These are phyloP conservation scores for Tupiocoris notatus DNA, from an alignment of 2,888 invertebrate species.

Conservation along the genomic window DNA sequence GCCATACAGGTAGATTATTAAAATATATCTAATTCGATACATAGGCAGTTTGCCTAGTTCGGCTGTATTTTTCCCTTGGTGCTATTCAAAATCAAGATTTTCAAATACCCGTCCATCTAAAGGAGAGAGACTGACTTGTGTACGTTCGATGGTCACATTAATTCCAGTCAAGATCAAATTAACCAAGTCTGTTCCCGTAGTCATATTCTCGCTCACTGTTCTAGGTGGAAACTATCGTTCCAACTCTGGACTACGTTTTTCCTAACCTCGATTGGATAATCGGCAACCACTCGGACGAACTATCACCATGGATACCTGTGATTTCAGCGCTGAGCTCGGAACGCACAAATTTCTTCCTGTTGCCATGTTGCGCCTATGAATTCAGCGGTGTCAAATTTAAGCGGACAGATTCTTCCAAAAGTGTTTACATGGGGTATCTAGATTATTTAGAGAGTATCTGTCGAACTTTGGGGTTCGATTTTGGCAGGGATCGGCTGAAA, in stretches of 20 bases:
- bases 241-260: slow-evolving; percentile 63
- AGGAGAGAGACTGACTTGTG: no score
- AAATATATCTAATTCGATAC: no score
- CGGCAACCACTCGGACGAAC: slow-evolving; percentile 97
- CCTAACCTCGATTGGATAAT: slow-evolving; percentile 87
- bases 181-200: no score
- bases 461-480: slow-evolving; percentile 70
- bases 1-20: no score
- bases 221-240: slow-evolving; percentile 67
- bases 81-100: no score
- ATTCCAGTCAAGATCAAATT: no score
- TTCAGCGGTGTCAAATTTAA: slow-evolving; percentile 84
- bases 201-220: no score
- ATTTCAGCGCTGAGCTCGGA: slow-evolving; percentile 77
- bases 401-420: slow-evolving; percentile 65
- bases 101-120: no score
- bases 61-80: no score
- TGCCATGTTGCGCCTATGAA: slow-evolving; percentile 94
- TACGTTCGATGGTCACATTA: no score
- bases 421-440: slow-evolving; percentile 76
- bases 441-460: slow-evolving; percentile 64
- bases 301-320: slow-evolving; percentile 98
- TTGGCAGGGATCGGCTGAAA: slow-evolving; percentile 76
- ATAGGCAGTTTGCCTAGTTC: no score
- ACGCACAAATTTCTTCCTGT: slow-evolving; percentile 76